These are phyloP conservation scores for Caenorhabditis afra DNA, from an alignment of 2,888 invertebrate genomes.

Conservation along the genomic window DNA sequence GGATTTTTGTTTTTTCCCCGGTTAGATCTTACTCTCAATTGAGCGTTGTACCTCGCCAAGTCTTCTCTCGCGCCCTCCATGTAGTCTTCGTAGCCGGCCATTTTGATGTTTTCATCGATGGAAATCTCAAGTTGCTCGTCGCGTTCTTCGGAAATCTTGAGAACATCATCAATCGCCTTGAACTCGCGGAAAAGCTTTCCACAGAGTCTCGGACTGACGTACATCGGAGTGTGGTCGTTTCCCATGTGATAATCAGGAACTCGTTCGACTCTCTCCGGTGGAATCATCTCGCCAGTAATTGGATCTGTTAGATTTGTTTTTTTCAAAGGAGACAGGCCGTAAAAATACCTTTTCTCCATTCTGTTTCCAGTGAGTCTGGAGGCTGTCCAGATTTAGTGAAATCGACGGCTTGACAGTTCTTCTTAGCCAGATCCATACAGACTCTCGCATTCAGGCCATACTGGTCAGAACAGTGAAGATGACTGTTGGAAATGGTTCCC, in stretches of 20 bases:
- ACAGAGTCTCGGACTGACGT: conserved; percentile 60
- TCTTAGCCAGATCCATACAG: conserved; percentile 75
- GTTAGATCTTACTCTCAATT: conserved; percentile 42
- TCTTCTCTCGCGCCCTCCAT: conserved; percentile 43
- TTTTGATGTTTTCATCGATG: conserved; percentile 49
- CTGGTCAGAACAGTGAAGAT: conserved; percentile 80
- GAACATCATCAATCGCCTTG: conserved; percentile 71
- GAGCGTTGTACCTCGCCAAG: conserved; percentile 61
- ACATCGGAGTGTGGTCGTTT: conserved; percentile 62
- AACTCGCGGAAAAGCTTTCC: conserved; percentile 78
- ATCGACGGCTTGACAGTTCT: conserved; percentile 79
- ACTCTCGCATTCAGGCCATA: conserved; percentile 76
- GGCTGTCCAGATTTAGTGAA: conserved; percentile 71
- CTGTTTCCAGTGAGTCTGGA: conserved; percentile 52
- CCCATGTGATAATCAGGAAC: conserved; percentile 65
- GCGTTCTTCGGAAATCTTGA: conserved; percentile 68
- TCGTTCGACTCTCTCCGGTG: conserved; percentile 64
- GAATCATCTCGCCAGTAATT: conserved; percentile 56
- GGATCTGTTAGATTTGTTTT: conserved; percentile 44
- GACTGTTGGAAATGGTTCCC: conserved; percentile 80
- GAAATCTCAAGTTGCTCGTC: conserved; percentile 62
- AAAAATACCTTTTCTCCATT: conserved; percentile 53
- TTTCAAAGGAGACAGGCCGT: too few relatives aligned
- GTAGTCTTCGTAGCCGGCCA: conserved; percentile 54
- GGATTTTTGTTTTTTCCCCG: too few relatives aligned